Evolutionary conservation across 2,113 vertebrate genomes (phyloP).

Genomic region (Notarius lentiginosus): DNA sequence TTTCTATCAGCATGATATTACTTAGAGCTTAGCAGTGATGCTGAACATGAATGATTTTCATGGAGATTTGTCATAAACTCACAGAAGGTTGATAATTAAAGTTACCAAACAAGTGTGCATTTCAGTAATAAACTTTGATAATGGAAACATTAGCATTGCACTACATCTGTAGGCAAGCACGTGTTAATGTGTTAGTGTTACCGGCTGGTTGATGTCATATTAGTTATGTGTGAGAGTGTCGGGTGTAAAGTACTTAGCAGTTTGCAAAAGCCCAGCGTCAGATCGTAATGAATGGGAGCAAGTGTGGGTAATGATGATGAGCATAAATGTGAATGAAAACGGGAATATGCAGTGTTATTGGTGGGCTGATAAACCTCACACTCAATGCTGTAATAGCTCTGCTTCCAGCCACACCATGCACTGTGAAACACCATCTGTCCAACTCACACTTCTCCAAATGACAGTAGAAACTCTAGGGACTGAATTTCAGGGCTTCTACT

Average conservation of each 20-base stretch:
- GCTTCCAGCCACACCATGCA: constrained; percentile 44
- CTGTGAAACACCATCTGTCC: constrained; percentile 53
- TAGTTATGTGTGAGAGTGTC: background rate
- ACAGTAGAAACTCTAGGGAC: constrained; percentile 44
- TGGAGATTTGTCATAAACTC: background rate
- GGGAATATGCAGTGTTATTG: constrained; percentile 32
- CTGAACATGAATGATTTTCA: background rate
- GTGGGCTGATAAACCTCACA: constrained; percentile 43
- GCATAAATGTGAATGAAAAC: constrained; percentile 38
- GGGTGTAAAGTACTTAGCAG: constrained; percentile 2
- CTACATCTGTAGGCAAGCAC: constrained; percentile 9
- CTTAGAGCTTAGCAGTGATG: background rate
- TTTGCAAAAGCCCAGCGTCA: constrained; percentile 12
- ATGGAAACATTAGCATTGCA: background rate
- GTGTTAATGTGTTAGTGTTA: constrained; percentile 7
- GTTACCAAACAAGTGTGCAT: background rate
- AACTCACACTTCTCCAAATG: constrained; percentile 49
- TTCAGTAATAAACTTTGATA: constrained; percentile 1
- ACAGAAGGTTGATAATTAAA: background rate
- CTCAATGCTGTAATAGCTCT: constrained; percentile 46
- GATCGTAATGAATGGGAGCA: constrained; percentile 11
- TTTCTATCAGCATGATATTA: background rate
- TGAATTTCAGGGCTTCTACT: constrained; percentile 44
- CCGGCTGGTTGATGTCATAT: background rate
- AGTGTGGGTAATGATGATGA: constrained; percentile 30